A percentile compares a stretch with the other conserved stretches of the same genome.
Conservation (phyloP, 2,888 invertebrate genomes). For the Fragum fragum region DNA sequence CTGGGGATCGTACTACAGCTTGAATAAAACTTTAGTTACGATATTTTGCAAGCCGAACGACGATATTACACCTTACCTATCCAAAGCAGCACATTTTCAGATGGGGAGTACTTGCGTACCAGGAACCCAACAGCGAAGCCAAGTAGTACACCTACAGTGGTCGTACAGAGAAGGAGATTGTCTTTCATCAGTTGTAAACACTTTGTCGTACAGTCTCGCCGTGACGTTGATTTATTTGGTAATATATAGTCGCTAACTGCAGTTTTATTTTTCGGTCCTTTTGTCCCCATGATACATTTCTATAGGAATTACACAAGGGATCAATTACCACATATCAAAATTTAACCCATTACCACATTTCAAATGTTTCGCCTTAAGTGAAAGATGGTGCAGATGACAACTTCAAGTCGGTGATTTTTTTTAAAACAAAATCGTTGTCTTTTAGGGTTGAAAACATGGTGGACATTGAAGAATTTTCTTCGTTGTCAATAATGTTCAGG, state of each 20-base stretch:
- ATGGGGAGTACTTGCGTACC: slow-evolving; percentile 58
- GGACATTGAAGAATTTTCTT: no score
- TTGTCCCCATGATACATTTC: background rate
- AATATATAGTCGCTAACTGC: background rate
- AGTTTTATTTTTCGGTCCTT: background rate
- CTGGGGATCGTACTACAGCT: no score
- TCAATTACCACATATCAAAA: no score
- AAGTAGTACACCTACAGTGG: slow-evolving; percentile 60
- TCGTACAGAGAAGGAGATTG: slow-evolving; percentile 64
- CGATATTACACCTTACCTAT: slow-evolving; percentile 67
- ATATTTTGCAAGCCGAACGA: no score
- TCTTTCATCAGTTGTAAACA: slow-evolving; percentile 1
- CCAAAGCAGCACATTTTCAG: slow-evolving; percentile 65
- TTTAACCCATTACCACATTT: no score
- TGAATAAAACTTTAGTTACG: no score
- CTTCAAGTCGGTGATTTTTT: no score
- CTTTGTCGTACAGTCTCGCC: background rate
- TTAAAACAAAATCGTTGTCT: no score
- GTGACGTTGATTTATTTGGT: background rate
- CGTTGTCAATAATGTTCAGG: no score
- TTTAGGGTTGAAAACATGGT: no score
- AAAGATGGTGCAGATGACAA: no score
- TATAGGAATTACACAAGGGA: background rate
- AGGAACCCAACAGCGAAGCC: slow-evolving; percentile 71
- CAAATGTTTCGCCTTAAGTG: no score